phyloP scores from a whole-genome alignment of 1,140 invertebrate species.

The Vollenhovia emeryi region DNA sequence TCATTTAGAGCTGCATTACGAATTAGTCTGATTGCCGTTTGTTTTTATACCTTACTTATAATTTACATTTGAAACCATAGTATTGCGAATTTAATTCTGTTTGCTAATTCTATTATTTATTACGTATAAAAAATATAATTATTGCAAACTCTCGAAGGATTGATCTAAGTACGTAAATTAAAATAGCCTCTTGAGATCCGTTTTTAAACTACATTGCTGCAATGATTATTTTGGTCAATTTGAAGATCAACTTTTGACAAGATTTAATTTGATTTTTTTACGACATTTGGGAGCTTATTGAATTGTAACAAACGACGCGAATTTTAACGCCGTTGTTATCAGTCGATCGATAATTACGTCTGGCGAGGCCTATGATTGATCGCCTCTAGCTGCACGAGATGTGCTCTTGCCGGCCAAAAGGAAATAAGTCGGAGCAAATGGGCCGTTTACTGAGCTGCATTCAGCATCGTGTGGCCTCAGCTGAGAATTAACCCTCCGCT shows the following conservation, averaged over 20 bases:
- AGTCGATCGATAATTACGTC: constrained; percentile 24
- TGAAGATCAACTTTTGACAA: neutral
- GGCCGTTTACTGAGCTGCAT: constrained; percentile 35
- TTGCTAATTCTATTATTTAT: neutral
- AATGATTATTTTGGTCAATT: neutral
- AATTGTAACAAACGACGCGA: neutral
- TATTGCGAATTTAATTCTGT: neutral
- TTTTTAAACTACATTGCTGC: neutral
- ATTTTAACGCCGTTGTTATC: constrained; percentile 1
- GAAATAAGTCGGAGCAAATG: constrained; percentile 56
- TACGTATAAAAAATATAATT: neutral
- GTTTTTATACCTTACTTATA: neutral
- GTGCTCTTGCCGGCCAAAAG: constrained; percentile 19
- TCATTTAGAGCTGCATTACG: neutral
- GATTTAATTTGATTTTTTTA: constrained; percentile 15
- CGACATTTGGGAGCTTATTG: neutral
- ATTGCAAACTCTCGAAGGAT: neutral
- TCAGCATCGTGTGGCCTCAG: constrained; percentile 38
- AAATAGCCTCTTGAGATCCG: neutral
- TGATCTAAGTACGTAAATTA: neutral
- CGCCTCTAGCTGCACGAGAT: constrained; percentile 21
- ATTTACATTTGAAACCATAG: neutral
- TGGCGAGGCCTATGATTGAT: constrained; percentile 16
- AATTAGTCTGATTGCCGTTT: neutral
- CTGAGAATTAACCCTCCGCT: constrained; percentile 50